phyloP scores from a whole-genome alignment of 53 echinoderm and acorn worm genomes.

The Arbacia lixula region DNA sequence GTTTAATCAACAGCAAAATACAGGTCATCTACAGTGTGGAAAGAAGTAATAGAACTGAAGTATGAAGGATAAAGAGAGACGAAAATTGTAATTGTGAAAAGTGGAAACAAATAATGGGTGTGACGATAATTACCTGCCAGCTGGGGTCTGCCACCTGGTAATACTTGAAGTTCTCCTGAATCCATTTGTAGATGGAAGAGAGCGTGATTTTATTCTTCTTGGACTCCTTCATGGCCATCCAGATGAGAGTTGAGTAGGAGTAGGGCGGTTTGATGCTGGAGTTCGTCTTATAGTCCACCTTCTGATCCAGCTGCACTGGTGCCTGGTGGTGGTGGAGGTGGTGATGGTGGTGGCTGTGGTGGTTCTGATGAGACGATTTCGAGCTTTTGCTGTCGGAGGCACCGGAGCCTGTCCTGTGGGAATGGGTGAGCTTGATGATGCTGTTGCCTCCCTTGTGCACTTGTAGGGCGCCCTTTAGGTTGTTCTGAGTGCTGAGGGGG shows the following conservation, averaged over 20 bases:
- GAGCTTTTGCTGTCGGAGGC: constrained; percentile 52
- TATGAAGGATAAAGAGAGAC: too few species aligned
- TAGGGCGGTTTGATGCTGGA: constrained; percentile 89
- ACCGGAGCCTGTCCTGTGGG: constrained; percentile 32
- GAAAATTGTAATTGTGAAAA: too few species aligned
- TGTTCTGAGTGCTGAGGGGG: constrained; percentile 75
- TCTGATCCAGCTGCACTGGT: constrained; percentile 60
- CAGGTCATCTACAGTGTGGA: too few species aligned
- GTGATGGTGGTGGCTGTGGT: constrained; percentile 21
- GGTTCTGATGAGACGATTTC: constrained; percentile 19
- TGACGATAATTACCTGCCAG: constrained; percentile 87
- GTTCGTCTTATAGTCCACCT: constrained; percentile 89
- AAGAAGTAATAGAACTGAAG: too few species aligned
- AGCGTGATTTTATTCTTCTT: constrained; percentile 98
- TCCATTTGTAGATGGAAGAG: constrained; percentile 98
- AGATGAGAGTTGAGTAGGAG: constrained; percentile 94
- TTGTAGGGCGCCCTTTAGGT: constrained; percentile 46
- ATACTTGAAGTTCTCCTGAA: constrained; percentile 93
- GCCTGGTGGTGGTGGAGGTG: constrained; percentile 34
- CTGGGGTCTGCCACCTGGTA: constrained; percentile 96
- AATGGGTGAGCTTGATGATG: constrained; percentile 3
- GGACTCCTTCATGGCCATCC: constrained; percentile 99
- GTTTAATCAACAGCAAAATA: too few species aligned
- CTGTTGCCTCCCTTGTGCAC: constrained; percentile 38
- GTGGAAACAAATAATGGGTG: too few species aligned